Evolutionary conservation across 2,797 vertebrate species (phyloP), one percentile per base, ranked within the genome.

Genomic region (Oreochromis mossambicus): DNA sequence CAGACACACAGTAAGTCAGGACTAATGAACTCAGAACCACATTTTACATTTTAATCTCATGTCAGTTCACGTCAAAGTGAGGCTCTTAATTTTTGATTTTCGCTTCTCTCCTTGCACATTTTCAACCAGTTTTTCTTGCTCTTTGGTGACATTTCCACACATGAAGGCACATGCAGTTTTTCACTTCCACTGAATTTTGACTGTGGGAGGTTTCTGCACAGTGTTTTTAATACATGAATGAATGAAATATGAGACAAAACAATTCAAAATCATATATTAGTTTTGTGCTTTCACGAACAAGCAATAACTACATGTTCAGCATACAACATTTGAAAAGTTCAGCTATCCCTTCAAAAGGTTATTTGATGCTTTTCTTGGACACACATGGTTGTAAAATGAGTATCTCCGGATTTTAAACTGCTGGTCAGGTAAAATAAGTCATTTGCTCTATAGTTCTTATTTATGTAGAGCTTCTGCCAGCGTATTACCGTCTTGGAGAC

Each of bases 231-330:
- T 13, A 66, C n/a, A 8, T 0, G 0, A 0, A 5, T 66, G 36
- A 66, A 66, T 41, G 7, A 66, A 58, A 32, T 58, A 19, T 58
- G 29, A 32, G 29, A 58, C 29, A 19, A 32, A 58, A 58, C 29
- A 2, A 19, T 19, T 32, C 19, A 66, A 66, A 14, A 0, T 3
- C 19, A 41, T 1, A 7, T 14, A 3, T 21, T 66, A 6, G 12
- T 19, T 66, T 66, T 2, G 2, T 21, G 36, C n/a, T 21, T 24
- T 6, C 0, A 0, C 0, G 0, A 66, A 14, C 3, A 66, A 0
- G 58, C 58, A 8, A 7, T 63, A 36, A 63, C 58, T 63, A 36
- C 58, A 36, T 0, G 58, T 13, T 63, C 32, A 2, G 4, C 34
- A 63, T 8, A 1, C 34, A 66, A 66, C 34, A n/a, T 38, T 0